Evolutionary conservation across 2,888 invertebrate genomes (phyloP).

Genomic region (Oscheius sp.): DNA sequence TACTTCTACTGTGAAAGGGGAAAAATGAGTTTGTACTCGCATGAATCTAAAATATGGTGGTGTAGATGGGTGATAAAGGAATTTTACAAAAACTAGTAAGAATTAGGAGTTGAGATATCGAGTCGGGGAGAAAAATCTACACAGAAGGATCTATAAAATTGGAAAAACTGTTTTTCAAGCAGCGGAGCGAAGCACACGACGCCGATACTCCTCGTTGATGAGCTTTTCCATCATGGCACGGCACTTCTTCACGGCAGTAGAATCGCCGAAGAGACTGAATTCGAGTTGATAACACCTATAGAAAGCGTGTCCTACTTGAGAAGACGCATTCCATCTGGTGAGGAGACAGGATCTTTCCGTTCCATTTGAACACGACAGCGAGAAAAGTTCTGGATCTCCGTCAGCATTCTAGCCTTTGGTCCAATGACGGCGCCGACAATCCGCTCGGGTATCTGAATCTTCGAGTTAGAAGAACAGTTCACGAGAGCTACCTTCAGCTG

Average conservation of each 20-base stretch:
- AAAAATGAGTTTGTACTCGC: too few species aligned
- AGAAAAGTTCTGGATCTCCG: conserved; percentile 20
- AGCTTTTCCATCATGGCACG: conserved; percentile 13
- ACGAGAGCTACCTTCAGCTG: background rate
- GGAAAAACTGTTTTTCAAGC: conserved; percentile 3
- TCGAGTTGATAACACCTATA: background rate
- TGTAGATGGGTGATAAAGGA: background rate
- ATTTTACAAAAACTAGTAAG: background rate
- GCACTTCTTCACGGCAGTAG: conserved; percentile 1
- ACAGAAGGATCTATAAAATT: conserved; percentile 2
- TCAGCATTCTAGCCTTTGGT: conserved; percentile 20
- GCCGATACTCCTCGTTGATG: conserved; percentile 21
- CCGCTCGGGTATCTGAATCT: conserved; percentile 18
- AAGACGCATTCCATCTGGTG: conserved; percentile 18
- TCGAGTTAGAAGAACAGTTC: background rate
- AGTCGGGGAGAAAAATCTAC: conserved; percentile 6
- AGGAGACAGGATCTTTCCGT: background rate
- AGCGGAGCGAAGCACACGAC: background rate
- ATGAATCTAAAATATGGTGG: background rate
- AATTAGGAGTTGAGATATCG: background rate
- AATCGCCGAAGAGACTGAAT: conserved; percentile 12
- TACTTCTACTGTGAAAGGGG: too few species aligned
- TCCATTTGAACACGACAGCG: conserved; percentile 5
- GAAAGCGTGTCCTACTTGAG: conserved; percentile 3
- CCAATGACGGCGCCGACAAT: conserved; percentile 27